Evolutionary conservation across 1,140 invertebrate genomes (phyloP).

Genomic region (Neocloeon triangulifer): DNA sequence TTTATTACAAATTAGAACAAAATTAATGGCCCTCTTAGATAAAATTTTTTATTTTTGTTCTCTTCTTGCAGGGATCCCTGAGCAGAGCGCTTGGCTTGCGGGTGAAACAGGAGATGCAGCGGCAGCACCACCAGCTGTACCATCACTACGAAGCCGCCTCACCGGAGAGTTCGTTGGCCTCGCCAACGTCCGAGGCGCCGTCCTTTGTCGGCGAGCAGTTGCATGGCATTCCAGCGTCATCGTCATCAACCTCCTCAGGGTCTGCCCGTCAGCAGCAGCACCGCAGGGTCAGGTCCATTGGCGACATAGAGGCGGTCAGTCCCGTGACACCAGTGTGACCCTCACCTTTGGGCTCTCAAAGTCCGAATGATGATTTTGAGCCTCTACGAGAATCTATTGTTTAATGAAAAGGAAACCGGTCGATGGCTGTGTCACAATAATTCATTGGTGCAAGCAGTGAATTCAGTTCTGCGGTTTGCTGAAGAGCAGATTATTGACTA

Average conservation of each 20-base stretch:
- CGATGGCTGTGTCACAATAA: too few relatives aligned
- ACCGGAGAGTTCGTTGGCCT: slow-evolving; percentile 6
- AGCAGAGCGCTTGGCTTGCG: slow-evolving; percentile 47
- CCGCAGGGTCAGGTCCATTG: slow-evolving; percentile 43
- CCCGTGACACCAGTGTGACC: slow-evolving; percentile 17
- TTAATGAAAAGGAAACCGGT: too few relatives aligned
- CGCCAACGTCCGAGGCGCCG: too few relatives aligned
- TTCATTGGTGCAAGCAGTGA: too few relatives aligned
- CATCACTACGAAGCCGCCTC: slow-evolving; percentile 1
- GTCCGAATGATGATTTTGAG: too few relatives aligned
- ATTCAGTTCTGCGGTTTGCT: too few relatives aligned
- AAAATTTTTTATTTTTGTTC: too few relatives aligned
- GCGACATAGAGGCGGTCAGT: slow-evolving; percentile 36
- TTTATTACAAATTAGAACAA: too few relatives aligned
- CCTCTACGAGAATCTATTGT: too few relatives aligned
- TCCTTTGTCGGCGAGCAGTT: slow-evolving; percentile 14
- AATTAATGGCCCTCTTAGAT: too few relatives aligned
- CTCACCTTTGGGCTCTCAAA: too few relatives aligned
- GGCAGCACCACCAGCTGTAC: slow-evolving; percentile 5
- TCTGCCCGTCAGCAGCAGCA: slow-evolving; percentile 12
- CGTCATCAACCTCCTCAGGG: slow-evolving; percentile 2
- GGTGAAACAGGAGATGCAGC: slow-evolving; percentile 23
- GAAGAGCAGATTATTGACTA: too few relatives aligned
- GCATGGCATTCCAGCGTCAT: slow-evolving; percentile 14
- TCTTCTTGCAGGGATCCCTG: slow-evolving; percentile 48